Evolutionary conservation across 2,888 invertebrate genomes (phyloP).

Genomic region (Drosophila leonis): DNA sequence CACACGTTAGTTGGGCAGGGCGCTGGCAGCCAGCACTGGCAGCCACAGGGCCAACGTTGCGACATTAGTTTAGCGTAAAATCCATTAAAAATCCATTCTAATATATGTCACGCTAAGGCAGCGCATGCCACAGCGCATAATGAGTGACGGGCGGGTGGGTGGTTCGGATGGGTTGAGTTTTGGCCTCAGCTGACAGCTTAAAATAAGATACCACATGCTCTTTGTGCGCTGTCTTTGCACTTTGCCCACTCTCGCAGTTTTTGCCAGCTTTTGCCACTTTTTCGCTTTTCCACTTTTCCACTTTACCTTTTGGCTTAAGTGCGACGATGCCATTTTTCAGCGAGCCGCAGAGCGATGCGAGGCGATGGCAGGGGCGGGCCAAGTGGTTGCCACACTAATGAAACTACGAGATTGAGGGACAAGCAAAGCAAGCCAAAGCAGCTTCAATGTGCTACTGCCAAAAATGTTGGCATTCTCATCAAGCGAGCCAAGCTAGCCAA

Average conservation of each 20-base stretch:
- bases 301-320: slow-evolving; percentile 66
- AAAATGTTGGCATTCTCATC: slow-evolving; percentile 13
- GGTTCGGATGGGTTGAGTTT: slow-evolving; percentile 3
- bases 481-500: background rate
- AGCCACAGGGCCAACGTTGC: slow-evolving; percentile 41
- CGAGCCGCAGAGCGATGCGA: slow-evolving; percentile 28
- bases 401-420: slow-evolving; percentile 51
- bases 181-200: slow-evolving; percentile 50
- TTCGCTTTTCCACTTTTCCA: slow-evolving; percentile 37
- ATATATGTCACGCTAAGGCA: slow-evolving; percentile 71
- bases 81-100: slow-evolving; percentile 80
- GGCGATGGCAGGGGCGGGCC: background rate
- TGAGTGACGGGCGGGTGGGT: slow-evolving; percentile 64
- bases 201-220: slow-evolving; percentile 70
- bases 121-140: slow-evolving; percentile 72
- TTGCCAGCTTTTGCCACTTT: slow-evolving; percentile 26
- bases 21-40: slow-evolving; percentile 25
- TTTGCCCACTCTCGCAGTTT: slow-evolving; percentile 22
- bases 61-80: slow-evolving; percentile 74
- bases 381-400: slow-evolving; percentile 43
- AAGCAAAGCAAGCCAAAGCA: slow-evolving; percentile 35
- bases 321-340: slow-evolving; percentile 61
- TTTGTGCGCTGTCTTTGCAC: slow-evolving; percentile 62
- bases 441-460: slow-evolving; percentile 36
- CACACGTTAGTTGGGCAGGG: slow-evolving; percentile 26